Percentiles rank a stretch among this genome's conserved stretches.
Conservation (phyloP, 2,113 vertebrate species). For the Cololabis saira region DNA sequence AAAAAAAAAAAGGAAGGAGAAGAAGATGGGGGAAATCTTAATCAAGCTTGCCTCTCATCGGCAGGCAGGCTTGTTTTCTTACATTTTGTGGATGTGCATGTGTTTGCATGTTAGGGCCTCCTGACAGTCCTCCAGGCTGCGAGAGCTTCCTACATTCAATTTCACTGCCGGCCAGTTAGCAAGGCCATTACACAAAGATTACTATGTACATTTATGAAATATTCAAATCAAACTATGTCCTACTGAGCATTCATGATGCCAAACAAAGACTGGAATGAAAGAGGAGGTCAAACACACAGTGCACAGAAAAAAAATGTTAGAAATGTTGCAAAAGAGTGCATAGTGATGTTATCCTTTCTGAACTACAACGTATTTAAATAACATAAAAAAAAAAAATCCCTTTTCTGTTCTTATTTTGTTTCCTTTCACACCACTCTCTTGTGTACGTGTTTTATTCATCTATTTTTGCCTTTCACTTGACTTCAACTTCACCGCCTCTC, state of each 20-base stretch:
- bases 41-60: slow-evolving; percentile 89
- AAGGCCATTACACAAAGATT: slow-evolving; percentile 96
- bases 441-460: too few species aligned
- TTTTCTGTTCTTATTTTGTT: not conserved
- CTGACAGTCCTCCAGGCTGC: slow-evolving; percentile 19
- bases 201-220: slow-evolving; percentile 96
- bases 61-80: slow-evolving; percentile 79
- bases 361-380: not conserved
- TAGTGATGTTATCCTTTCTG: slow-evolving; percentile 17
- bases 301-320: slow-evolving; percentile 27
- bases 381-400: too few species aligned
- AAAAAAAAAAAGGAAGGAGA: not conserved
- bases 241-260: slow-evolving; percentile 98
- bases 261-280: slow-evolving; percentile 68
- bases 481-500: not conserved
- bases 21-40: slow-evolving; percentile 78
- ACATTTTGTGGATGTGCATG: slow-evolving; percentile 10
- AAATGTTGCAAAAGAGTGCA: slow-evolving; percentile 42
- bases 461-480: too few species aligned
- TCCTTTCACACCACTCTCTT: too few species aligned
- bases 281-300: slow-evolving; percentile 13
- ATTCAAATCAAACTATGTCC: slow-evolving; percentile 95
- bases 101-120: slow-evolving; percentile 27
- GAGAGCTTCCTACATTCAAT: slow-evolving; percentile 46
- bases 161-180: slow-evolving; percentile 91